A percentile compares a stretch with the other conserved stretches of the same genome.
Conservation (phyloP, 2,888 invertebrate species). For the Troides helena region DNA sequence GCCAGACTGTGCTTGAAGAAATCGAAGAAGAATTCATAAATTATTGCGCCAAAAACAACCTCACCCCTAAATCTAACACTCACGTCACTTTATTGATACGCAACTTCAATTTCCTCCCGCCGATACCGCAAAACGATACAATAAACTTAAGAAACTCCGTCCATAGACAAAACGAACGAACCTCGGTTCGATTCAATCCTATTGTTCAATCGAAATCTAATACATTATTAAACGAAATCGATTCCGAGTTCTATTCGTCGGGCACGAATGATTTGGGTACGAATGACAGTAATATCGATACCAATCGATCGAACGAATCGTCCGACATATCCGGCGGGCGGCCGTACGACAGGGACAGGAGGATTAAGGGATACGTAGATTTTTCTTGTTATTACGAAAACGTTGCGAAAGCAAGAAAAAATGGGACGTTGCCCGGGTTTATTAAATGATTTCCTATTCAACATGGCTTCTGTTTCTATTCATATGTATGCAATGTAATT, state of each 20-base stretch:
- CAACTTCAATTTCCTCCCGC: conserved; percentile 90
- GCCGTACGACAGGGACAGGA: conserved; percentile 82
- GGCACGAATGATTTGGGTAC: conserved; percentile 49
- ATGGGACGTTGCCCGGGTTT: conserved; percentile 84
- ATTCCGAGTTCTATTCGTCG: conserved; percentile 66
- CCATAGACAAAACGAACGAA: conserved; percentile 36
- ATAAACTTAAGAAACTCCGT: conserved; percentile 23
- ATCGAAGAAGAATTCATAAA: conserved; percentile 91
- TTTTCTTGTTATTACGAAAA: conserved; percentile 89
- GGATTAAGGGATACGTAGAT: conserved; percentile 90
- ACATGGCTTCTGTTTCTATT: too few species aligned
- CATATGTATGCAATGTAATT: too few species aligned
- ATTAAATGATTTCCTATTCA: conserved; percentile 59
- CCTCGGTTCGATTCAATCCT: conserved; percentile 82
- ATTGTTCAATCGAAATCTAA: conserved; percentile 78
- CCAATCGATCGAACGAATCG: conserved; percentile 64
- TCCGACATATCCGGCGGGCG: conserved; percentile 66
- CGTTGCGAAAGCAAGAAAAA: conserved; percentile 83
- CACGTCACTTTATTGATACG: conserved; percentile 92
- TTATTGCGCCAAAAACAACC: conserved; percentile 81
- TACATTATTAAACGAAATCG: conserved; percentile 65
- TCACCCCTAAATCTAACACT: conserved; percentile 83
- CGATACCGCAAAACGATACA: conserved; percentile 69
- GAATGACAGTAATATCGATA: conserved; percentile 61
- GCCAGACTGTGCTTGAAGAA: conserved; percentile 92